Evolutionary conservation across 2,797 vertebrate genomes (phyloP).

Genomic region (Eremophila alpestris): DNA sequence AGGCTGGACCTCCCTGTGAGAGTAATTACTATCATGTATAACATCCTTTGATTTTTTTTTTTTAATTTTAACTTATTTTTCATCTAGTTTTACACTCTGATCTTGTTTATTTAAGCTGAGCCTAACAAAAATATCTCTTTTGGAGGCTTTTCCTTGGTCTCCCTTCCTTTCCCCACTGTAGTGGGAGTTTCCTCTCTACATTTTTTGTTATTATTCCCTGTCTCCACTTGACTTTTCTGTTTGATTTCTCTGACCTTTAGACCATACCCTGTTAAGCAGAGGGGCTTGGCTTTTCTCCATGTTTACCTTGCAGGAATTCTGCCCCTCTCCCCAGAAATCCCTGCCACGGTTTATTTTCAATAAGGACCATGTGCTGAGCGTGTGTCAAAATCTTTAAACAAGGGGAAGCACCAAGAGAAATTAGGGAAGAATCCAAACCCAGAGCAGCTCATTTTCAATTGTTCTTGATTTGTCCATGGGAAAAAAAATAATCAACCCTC

Average conservation of each 20-base stretch:
- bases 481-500: not conserved
- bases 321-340: not conserved
- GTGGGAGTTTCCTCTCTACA: not conserved
- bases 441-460: not conserved
- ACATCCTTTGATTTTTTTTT: not conserved
- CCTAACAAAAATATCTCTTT: not conserved
- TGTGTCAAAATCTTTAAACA: not conserved
- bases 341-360: not conserved
- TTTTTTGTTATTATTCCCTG: not conserved
- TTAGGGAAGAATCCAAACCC: not conserved
- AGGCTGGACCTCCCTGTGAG: not conserved
- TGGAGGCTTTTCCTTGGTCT: not conserved
- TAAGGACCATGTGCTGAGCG: not conserved
- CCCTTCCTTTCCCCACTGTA: not conserved
- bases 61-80: not conserved
- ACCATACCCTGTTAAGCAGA: not conserved
- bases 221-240: constrained; percentile 14
- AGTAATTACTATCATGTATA: not conserved
- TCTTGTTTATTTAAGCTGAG: not conserved
- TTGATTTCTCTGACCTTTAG: constrained; percentile 35
- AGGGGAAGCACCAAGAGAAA: not conserved
- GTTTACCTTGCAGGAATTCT: not conserved
- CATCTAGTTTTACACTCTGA: not conserved
- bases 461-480: not conserved
- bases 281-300: not conserved